These are phyloP conservation scores for Odontocerum albicorne DNA, from an alignment of 2,888 invertebrate species.

Conservation along the genomic window DNA sequence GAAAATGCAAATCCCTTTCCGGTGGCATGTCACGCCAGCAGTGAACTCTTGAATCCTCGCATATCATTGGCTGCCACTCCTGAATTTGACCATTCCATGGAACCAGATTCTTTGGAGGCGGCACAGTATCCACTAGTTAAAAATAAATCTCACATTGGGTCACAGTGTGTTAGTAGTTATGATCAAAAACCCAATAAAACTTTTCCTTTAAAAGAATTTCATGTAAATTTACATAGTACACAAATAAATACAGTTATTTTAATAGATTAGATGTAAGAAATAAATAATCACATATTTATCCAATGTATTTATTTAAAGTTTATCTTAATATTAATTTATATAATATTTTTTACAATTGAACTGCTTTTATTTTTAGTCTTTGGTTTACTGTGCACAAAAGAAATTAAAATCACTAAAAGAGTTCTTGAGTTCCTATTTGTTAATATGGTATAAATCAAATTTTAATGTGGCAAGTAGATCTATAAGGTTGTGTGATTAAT, in stretches of 20 bases:
- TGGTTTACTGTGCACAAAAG: no score
- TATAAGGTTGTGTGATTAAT: no score
- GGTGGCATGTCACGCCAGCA: slow-evolving; percentile 48
- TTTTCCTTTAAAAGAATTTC: slow-evolving; percentile 23
- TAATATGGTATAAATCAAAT: no score
- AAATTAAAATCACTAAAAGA: no score
- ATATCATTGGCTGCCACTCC: slow-evolving; percentile 47
- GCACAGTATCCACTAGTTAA: slow-evolving; percentile 16
- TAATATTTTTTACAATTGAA: no score
- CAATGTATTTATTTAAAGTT: no score
- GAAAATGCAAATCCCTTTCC: slow-evolving; percentile 47
- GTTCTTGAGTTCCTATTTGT: no score
- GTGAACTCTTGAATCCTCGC: slow-evolving; percentile 48
- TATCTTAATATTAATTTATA: no score
- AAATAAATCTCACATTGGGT: slow-evolving; percentile 3
- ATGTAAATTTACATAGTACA: slow-evolving; percentile 20
- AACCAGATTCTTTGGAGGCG: slow-evolving; percentile 33
- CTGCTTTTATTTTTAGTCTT: no score
- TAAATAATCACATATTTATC: no score
- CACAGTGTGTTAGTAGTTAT: background rate
- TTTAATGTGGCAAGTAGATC: no score
- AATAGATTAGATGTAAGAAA: slow-evolving; percentile 24
- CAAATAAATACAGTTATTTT: slow-evolving; percentile 25
- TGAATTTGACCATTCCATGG: slow-evolving; percentile 45
- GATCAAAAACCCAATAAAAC: slow-evolving; percentile 7